Base-by-base conservation (phyloP, 2,797 vertebrate genomes). In the Enteromius afrohamiltoni region DNA sequence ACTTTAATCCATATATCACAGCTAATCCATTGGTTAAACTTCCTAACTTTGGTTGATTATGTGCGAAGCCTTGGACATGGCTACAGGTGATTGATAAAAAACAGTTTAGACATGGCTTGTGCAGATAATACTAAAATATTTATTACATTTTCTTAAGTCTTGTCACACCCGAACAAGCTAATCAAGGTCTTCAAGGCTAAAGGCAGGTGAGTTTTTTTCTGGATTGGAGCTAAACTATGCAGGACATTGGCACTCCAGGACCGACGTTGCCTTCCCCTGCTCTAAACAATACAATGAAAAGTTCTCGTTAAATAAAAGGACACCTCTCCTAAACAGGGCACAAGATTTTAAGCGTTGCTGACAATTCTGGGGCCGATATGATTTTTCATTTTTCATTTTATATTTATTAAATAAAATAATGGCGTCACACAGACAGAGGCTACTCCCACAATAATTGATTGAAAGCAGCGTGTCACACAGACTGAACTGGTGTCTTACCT, bases 1-100 rank as follows among this genome's bases (percentile, higher is more conserved):
- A 77, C 55, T 77, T 77, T 77, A 77, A 77, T 77, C 75, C 55
- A 77, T 77, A 77, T 60, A 77, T 76, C 53, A 47, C 55, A 62
- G 16, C 55, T 77, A 77, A 64, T 62, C 75, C 5, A 40, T 45
- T 64, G 37, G 37, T 77, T 31, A 42, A 62, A 77, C 45, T 64
- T 60, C 37, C 34, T 29, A 77, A 60, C n/a, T 77, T 77, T 76
- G 5, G 74, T 53, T 42, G 37, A 76, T 26, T 23, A 11, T 77
- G 75, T 77, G 55, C 4, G 5, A 8, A 76, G 6, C 34, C 13
- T 58, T 62, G 34, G n/a, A 58, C 14, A 77, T 29, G 16, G 40
- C 75, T 29, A 62, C 3, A 75, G 29, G 31, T 58, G 29, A 75
- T 45, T 23, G 37, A 34, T 17, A 49, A 73, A 70, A 17, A 77